Base-by-base conservation (phyloP, 2,797 vertebrate genomes). In the Acanthornis magna region DNA sequence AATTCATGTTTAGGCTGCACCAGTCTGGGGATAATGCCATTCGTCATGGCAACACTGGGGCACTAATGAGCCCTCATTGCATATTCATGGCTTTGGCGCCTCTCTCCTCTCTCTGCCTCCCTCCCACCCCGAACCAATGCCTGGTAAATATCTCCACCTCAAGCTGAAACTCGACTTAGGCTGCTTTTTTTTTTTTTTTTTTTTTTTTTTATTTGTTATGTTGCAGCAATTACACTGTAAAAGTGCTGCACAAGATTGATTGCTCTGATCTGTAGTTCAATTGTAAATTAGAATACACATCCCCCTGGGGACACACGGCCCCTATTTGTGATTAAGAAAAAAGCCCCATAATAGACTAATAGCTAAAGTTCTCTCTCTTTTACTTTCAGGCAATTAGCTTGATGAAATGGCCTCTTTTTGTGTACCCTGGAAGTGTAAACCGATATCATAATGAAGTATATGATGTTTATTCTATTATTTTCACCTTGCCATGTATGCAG, bases 291-390 rank as follows among this genome's bases (percentile, higher is more conserved):
- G 98, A 99, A 99, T 98, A 98, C 98, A 98, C 98, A 98, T 99
- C 98, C 98, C 99, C 98, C 98, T 89, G 97, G 99, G 98, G 98
- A 99, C 98, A 98, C 98, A 98, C 97, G 98, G 98, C 98, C 98
- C 98, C 98, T 98, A 99, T 99, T 99, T 99, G 99, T 99, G 99
- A 99, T 99, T 99, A 99, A 99, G 98, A 99, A 99, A 99, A 98
- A 99, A 99, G 98, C 98, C 98, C 98, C 96, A 96, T 99, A 99
- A 99, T 98, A 99, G 98, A 99, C 98, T 98, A 98, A 98, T 98
- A 98, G 98, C 98, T 97, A 98, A 99, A 99, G 98, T 99, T 99
- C 99, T 98, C 98, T 99, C 98, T 98, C 98, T 98, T 98, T 98
- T 98, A 98, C 98, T 98, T 98, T 99, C 98, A 99, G 98, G 98